phyloP scores from a whole-genome alignment of 2,797 vertebrate species.

The Acrossocheilus fasciatus region DNA sequence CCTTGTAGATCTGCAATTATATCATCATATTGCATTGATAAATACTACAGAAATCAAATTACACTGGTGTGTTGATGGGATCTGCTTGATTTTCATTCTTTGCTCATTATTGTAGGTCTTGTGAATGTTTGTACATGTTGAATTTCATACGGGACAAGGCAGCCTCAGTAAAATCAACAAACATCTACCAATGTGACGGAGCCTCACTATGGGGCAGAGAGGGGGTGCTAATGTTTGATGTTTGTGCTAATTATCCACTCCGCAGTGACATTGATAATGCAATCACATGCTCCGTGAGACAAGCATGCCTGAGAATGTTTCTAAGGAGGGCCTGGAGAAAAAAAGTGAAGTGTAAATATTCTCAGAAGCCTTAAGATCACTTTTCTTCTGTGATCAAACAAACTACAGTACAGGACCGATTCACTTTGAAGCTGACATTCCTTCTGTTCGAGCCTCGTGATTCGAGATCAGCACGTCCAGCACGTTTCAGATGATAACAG shows the following conservation, averaged over 20 bases:
- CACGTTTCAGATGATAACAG: conserved; percentile 55
- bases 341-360: conserved; percentile 67
- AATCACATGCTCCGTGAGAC: conserved; percentile 66
- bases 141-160: background rate
- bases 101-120: conserved; percentile 8
- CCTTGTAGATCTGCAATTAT: background rate
- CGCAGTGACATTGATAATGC: conserved; percentile 67
- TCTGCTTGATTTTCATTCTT: background rate
- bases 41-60: background rate
- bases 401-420: conserved; percentile 66
- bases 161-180: conserved; percentile 16
- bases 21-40: background rate
- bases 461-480: conserved; percentile 66
- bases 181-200: conserved; percentile 1
- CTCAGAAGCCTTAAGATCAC: conserved; percentile 76
- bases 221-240: conserved; percentile 6
- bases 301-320: conserved; percentile 64
- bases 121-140: background rate
- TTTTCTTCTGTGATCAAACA: conserved; percentile 76
- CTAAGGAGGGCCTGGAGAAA: conserved; percentile 65
- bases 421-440: conserved; percentile 72
- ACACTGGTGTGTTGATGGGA: background rate
- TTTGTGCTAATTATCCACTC: conserved; percentile 53
- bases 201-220: conserved; percentile 14
- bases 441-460: conserved; percentile 66